Evolutionary conservation across 53 echinoderm and acorn worm species (phyloP), one percentile per base, ranked within the genome.

Genomic region (Echinometra lucunter): DNA sequence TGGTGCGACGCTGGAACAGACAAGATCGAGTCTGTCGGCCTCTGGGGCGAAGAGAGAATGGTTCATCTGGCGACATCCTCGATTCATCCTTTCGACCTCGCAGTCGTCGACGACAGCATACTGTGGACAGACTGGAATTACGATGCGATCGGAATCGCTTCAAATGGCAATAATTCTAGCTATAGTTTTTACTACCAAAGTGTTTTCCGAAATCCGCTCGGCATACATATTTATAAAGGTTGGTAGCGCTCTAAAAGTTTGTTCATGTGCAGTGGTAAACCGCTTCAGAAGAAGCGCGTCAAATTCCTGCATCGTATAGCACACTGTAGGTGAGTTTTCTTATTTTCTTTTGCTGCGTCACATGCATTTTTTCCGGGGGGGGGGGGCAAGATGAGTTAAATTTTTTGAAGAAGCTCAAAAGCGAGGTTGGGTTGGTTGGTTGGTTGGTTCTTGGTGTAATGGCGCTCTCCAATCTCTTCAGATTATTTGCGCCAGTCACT

Each of bases 41-140:
- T 96, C 6, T 58, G 95, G 66, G 96, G 96, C 16, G 23, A 83
- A 70, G 44, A 58, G 83, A 80, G 96, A 6, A 56, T 35, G 12
- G 66, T 88, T 37, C 91, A 90, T 38, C 82, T 88, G 1, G 44
- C 93, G 55, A 67, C 55, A 30, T 66, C 40, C 10, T 49, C 69
- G 82, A 91, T 91, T 15, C 95, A 95, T 67, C 95, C 93, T 45
- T 95, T 89, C 95, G 75, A 91, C 25, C 80, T 97, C 0, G 92
- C 67, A 1, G 55, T 97, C 37, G 58, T 72, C 69, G 89, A 91
- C 17, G 82, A 94, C 53, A 55, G 10, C 66, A 89, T 97, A 89
- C 74, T 92, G 90, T 97, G 95, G 97, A 94, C 94, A 10, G 97
- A 97, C 37, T 95, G 97, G 96, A 66, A 40, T 6, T 25, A 63